Percentiles rank a stretch among this genome's conserved stretches.
Evolutionary conservation across 2,888 invertebrate genomes (phyloP).

Genomic region (Xylota sylvarum): DNA sequence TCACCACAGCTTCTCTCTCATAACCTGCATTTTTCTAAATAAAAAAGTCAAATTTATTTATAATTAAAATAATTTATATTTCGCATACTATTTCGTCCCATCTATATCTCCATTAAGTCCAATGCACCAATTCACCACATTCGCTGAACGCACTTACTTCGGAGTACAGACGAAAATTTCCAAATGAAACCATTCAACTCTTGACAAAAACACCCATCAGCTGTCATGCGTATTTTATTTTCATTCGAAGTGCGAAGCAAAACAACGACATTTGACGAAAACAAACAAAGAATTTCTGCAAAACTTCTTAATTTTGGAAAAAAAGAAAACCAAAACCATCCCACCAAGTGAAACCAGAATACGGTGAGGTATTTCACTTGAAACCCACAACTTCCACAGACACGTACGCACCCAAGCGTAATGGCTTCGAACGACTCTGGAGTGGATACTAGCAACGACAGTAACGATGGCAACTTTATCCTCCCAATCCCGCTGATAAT

Average conservation of each 20-base stretch:
- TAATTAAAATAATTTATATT: too few species aligned
- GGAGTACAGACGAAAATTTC: conserved; percentile 4
- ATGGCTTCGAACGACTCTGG: conserved; percentile 87
- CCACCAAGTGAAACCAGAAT: not conserved
- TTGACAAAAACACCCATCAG: conserved; percentile 55
- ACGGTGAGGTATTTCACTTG: not conserved
- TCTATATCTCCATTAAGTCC: not conserved
- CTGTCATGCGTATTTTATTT: conserved; percentile 76
- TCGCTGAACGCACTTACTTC: conserved; percentile 17
- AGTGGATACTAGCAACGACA: conserved; percentile 90
- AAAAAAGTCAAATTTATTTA: too few species aligned
- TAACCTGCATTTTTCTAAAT: too few species aligned
- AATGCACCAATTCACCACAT: not conserved
- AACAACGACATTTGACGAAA: conserved; percentile 72
- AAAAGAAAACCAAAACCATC: not conserved
- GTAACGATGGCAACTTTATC: conserved; percentile 86
- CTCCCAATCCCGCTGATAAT: conserved; percentile 52
- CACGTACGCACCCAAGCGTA: not conserved
- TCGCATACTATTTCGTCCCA: conserved; percentile 2
- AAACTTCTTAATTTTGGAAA: conserved; percentile 12
- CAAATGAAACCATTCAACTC: conserved; percentile 42
- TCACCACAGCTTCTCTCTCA: too few species aligned
- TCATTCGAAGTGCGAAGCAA: conserved; percentile 64
- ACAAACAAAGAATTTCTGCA: conserved; percentile 71
- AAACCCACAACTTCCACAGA: conserved; percentile 25